A percentile compares a stretch with the other conserved stretches of the same genome.
phyloP scores from a whole-genome alignment of 2,888 invertebrate genomes.

The Meta bourneti region DNA sequence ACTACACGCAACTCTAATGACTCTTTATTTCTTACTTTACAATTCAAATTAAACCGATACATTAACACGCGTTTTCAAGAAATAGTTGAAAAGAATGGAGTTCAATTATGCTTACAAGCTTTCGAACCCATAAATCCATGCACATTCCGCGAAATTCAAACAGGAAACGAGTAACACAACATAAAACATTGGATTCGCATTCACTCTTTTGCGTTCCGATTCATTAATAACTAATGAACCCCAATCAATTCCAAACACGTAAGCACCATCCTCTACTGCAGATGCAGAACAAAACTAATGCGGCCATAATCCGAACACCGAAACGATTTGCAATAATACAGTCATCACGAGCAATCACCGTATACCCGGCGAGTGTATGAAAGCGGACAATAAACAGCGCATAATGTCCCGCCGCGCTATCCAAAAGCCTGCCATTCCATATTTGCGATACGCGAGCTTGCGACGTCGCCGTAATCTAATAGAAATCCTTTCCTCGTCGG shows the following conservation, averaged over 20 bases:
- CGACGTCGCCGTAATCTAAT: constrained; percentile 4
- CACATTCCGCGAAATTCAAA: no score
- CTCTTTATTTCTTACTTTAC: no score
- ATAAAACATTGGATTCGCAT: neutral
- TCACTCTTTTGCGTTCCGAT: neutral
- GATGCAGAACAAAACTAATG: neutral
- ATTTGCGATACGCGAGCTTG: neutral
- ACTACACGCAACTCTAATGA: no score
- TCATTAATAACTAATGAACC: neutral
- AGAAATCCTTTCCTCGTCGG: neutral
- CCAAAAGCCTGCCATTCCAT: constrained; percentile 12
- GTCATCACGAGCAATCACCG: neutral
- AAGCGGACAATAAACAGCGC: constrained; percentile 17
- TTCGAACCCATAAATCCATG: no score
- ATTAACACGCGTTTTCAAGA: no score
- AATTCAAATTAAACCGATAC: no score
- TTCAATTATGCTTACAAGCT: no score
- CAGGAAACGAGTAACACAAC: no score
- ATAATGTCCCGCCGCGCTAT: neutral
- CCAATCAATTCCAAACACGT: neutral
- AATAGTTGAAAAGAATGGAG: no score
- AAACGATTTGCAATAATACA: constrained; percentile 6
- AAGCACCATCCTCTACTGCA: neutral
- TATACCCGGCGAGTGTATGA: neutral
- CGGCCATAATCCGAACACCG: neutral